Conservation (phyloP, 1,140 invertebrate genomes). For the Neuroterus valhalla region DNA sequence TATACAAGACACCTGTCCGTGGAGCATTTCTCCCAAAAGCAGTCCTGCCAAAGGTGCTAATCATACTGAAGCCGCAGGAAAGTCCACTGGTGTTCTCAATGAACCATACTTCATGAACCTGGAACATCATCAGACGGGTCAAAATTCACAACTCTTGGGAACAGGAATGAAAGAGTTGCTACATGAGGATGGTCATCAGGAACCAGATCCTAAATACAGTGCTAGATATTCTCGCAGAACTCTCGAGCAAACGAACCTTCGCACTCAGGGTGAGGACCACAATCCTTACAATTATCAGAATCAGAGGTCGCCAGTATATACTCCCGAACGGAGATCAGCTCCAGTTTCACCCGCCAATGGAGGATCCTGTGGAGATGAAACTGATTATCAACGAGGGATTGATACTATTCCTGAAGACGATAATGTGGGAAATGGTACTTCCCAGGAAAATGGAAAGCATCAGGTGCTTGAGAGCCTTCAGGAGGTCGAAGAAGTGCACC, state of each 20-base stretch:
- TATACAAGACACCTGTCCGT: neutral
- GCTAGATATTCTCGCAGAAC: conserved; percentile 34
- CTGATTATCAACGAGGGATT: neutral
- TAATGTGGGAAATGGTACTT: too few species aligned
- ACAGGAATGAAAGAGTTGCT: conserved; percentile 14
- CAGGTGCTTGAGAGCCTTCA: too few species aligned
- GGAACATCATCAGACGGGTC: neutral
- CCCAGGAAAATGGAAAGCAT: too few species aligned
- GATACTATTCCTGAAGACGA: neutral
- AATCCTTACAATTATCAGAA: neutral
- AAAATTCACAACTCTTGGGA: conserved; percentile 33
- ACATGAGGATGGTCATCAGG: neutral
- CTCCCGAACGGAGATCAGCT: neutral
- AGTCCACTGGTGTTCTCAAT: neutral
- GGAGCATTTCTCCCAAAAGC: neutral
- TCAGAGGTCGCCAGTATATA: neutral
- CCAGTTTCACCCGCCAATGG: neutral
- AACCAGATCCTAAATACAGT: neutral
- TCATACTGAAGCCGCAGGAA: neutral
- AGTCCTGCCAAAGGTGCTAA: neutral
- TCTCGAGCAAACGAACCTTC: conserved; percentile 56
- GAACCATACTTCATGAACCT: neutral
- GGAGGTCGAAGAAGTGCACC: too few species aligned
- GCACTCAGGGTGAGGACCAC: neutral
- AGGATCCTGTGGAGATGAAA: neutral